phyloP scores from a whole-genome alignment of 37 sponge, comb jelly and placozoan genomes.

The Halichondria panicea region DNA sequence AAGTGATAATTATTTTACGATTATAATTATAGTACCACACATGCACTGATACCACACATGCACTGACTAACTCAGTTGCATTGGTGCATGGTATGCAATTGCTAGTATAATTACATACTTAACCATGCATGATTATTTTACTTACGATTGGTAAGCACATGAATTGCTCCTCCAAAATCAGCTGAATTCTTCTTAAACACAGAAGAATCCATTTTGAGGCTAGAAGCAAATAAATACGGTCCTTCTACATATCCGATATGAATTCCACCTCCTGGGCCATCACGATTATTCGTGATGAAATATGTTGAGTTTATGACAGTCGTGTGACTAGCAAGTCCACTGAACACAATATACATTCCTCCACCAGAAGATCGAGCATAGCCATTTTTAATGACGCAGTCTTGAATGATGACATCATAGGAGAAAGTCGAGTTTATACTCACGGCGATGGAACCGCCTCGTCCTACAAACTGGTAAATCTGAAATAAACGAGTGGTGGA shows the following conservation, averaged over 20 bases:
- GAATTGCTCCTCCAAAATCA: conserved; percentile 15
- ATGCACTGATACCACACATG: too few relatives aligned
- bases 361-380: conserved; percentile 27
- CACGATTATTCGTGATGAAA: conserved; percentile 4
- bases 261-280: background rate
- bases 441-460: conserved; percentile 21
- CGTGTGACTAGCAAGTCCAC: conserved; percentile 2
- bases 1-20: too few relatives aligned
- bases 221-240: background rate
- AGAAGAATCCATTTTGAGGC: background rate
- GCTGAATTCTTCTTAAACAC: conserved; percentile 6
- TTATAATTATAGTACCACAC: too few relatives aligned
- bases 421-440: background rate
- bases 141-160: background rate
- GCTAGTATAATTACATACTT: too few relatives aligned
- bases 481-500: background rate
- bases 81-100: too few relatives aligned
- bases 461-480: conserved; percentile 4
- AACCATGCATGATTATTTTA: too few relatives aligned
- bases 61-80: too few relatives aligned
- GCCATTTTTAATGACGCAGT: conserved; percentile 21
- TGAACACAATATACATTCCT: conserved; percentile 25
- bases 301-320: background rate
- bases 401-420: background rate
- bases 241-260: conserved; percentile 10